These are phyloP conservation scores for Cheilosia soror DNA, from an alignment of 2,888 invertebrate genomes.

Conservation along the genomic window DNA sequence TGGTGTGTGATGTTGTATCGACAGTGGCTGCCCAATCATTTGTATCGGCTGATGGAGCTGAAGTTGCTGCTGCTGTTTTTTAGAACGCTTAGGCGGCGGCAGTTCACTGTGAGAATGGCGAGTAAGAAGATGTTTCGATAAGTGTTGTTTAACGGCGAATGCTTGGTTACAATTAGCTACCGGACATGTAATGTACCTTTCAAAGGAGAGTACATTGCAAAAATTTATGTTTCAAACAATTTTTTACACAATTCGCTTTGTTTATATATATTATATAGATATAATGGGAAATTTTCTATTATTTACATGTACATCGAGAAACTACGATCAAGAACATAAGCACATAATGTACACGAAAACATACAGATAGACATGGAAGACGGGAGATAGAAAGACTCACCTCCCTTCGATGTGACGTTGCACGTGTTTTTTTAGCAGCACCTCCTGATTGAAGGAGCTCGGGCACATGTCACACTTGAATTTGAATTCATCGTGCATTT, in stretches of 20 bases:
- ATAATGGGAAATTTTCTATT: conserved; percentile 4
- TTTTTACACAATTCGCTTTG: conserved; percentile 67
- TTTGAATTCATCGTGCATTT: conserved; percentile 84
- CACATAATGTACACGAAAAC: conserved; percentile 39
- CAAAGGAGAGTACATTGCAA: conserved; percentile 75
- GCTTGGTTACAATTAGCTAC: conserved; percentile 83
- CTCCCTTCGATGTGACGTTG: conserved; percentile 84
- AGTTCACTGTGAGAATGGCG: conserved; percentile 83
- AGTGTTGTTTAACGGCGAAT: conserved; percentile 83
- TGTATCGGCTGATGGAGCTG: conserved; percentile 80
- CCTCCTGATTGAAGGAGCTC: conserved; percentile 83
- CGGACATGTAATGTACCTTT: conserved; percentile 83
- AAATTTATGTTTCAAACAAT: conserved; percentile 73
- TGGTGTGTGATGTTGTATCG: conserved; percentile 81
- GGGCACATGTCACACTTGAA: conserved; percentile 84
- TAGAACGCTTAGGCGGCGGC: conserved; percentile 83
- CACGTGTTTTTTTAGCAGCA: conserved; percentile 83
- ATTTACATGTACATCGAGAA: conserved; percentile 28
- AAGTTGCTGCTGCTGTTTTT: conserved; percentile 81
- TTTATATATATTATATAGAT: neutral
- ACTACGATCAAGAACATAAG: conserved; percentile 30
- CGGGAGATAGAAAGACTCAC: conserved; percentile 70
- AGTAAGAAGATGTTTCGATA: conserved; percentile 83
- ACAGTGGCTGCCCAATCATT: conserved; percentile 83
- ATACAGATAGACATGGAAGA: neutral